phyloP scores from a whole-genome alignment of 2,797 vertebrate species.

The Phataginus tricuspis region DNA sequence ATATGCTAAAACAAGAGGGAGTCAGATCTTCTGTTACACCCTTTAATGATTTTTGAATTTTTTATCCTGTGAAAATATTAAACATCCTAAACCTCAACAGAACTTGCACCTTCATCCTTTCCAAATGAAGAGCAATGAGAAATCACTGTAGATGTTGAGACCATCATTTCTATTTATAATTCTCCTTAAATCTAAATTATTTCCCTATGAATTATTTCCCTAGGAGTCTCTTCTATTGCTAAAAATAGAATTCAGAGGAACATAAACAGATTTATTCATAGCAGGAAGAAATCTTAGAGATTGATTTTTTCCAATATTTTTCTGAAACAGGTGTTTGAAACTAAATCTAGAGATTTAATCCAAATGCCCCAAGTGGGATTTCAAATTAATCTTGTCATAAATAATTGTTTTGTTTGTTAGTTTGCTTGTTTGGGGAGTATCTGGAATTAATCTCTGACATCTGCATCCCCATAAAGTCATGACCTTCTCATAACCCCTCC shows the following conservation, averaged over 20 bases:
- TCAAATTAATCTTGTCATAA: constrained; percentile 16
- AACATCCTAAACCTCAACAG: neutral
- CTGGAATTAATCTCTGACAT: neutral
- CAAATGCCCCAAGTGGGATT: neutral
- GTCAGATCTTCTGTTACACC: neutral
- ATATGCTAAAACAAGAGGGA: neutral
- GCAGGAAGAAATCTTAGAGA: neutral
- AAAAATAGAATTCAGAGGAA: neutral
- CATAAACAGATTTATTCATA: constrained; percentile 47
- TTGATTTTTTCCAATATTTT: neutral
- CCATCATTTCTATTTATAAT: neutral
- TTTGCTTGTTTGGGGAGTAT: neutral
- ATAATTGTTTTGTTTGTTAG: neutral
- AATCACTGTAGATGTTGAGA: neutral
- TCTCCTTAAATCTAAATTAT: constrained; percentile 20
- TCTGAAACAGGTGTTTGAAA: constrained; percentile 22
- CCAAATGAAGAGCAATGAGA: neutral
- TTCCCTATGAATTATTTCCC: constrained; percentile 1
- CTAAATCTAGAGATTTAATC: constrained; percentile 14
- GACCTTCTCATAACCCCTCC: neutral
- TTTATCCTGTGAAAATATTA: neutral
- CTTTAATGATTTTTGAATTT: neutral
- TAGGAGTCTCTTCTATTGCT: neutral
- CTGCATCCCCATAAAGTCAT: neutral
- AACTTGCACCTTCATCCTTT: neutral